phyloP scores from a whole-genome alignment of 2,113 vertebrate genomes.

The Lathamus discolor region DNA sequence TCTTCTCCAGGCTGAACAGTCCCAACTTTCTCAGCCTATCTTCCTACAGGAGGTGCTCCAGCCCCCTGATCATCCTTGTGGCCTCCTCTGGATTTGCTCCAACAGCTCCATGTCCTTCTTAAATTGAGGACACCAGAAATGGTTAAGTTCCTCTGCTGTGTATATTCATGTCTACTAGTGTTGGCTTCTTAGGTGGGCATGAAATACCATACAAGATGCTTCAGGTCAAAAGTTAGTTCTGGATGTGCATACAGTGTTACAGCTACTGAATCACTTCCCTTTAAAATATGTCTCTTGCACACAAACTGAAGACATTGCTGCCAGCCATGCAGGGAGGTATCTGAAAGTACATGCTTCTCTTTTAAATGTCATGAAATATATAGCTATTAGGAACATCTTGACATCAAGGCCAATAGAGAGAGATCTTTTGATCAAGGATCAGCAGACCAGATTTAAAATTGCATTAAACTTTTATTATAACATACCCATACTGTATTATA shows the following conservation, averaged over 20 bases:
- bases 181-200: not conserved
- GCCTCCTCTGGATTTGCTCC: not conserved
- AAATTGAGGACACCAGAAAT: not conserved
- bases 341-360: not conserved
- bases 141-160: not conserved
- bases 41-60: not conserved
- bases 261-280: not conserved
- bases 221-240: not conserved
- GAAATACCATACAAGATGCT: not conserved
- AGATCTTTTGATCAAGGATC: slow-evolving; percentile 12
- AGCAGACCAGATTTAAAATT: not conserved
- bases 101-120: not conserved
- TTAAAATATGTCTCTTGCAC: not conserved
- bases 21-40: not conserved
- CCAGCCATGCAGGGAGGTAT: not conserved
- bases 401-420: not conserved
- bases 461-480: slow-evolving; percentile 29
- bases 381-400: not conserved
- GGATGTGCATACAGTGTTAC: not conserved
- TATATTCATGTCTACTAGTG: not conserved
- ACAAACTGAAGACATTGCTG: not conserved
- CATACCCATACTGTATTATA: not conserved
- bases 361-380: not conserved
- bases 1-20: not conserved
- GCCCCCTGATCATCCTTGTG: not conserved